Evolutionary conservation across 2,797 vertebrate genomes (phyloP), one percentile per base, ranked within the genome.

Genomic region (Aphelocoma californica): DNA sequence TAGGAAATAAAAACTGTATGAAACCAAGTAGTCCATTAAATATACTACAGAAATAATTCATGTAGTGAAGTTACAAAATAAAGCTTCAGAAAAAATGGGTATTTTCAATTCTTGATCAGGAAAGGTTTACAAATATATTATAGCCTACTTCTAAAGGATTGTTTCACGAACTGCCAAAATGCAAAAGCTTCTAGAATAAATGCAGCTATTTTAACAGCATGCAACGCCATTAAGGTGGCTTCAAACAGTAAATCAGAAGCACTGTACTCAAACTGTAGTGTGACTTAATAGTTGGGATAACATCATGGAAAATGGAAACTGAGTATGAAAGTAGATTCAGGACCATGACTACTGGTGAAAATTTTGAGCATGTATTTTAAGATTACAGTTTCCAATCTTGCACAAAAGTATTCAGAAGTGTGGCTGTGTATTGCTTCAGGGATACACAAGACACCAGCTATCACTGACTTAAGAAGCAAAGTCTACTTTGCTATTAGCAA

Each of bases 341-440:
- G 28, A 60, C 34, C 47, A 58, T 4, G 23, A 60, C 44, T 48
- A 34, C 20, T 32, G 18, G 12, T 64, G 53, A 80, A n/a, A 65
- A 78, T 26, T 82, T 38, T 85, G 56, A 74, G 75, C 8, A 45
- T 2, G 3, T 51, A 48, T 31, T 34, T 10, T 19, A 67, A 53
- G 29, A 80, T 44, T 60, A 18, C 44, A 62, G 15, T 81, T 91
- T 69, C 31, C 24, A n/a, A 7, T 40, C 18, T n/a, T 58, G 32
- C 24, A 47, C 10, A 31, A 8, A 24, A 60, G 4, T 24, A 50
- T 61, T 72, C 29, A 71, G 44, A 51, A 65, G 28, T 0, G 0
- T 10, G 38, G 32, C 9, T 71, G 34, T 6, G 17, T 34, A 34
- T n/a, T 20, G 10, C 29, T 66, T 36, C 38, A 88, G 32, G 25